Evolutionary conservation across 2,888 invertebrate genomes (phyloP).

Genomic region (Nipponacmea schrenckii): DNA sequence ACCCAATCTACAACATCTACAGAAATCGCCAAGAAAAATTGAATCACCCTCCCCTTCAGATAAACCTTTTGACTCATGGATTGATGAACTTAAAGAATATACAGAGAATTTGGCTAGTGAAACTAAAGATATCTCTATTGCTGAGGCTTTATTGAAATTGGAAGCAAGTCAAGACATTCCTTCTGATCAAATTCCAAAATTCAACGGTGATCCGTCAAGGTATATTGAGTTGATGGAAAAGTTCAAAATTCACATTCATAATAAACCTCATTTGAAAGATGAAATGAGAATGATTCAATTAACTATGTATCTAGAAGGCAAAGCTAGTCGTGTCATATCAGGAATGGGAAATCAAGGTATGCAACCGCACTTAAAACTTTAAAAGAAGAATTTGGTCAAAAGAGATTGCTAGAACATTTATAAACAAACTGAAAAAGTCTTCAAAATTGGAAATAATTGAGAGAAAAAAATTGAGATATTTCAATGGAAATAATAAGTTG

Average conservation of each 20-base stretch:
- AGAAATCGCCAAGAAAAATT: too few species aligned
- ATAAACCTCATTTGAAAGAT: conserved; percentile 19
- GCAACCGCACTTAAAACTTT: conserved; percentile 16
- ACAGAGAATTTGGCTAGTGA: background rate
- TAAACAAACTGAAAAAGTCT: conserved; percentile 13
- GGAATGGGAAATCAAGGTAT: conserved; percentile 15
- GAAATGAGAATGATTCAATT: conserved; percentile 17
- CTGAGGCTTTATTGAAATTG: conserved; percentile 10
- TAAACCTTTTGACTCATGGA: conserved; percentile 8
- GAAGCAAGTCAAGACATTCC: conserved; percentile 7
- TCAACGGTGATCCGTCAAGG: conserved; percentile 9
- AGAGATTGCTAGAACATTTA: conserved; percentile 17
- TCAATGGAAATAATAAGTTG: conserved; percentile 16
- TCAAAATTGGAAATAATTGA: background rate
- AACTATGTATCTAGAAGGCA: conserved; percentile 5
- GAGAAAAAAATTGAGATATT: conserved; percentile 5
- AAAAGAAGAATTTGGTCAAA: conserved; percentile 22
- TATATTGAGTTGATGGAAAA: conserved; percentile 19
- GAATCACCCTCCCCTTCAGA: background rate
- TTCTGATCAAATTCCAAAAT: conserved; percentile 1
- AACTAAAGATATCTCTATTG: background rate
- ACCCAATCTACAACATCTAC: too few species aligned
- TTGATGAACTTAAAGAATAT: background rate
- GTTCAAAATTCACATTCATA: conserved; percentile 18
- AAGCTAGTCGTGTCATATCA: conserved; percentile 5